phyloP scores from a whole-genome alignment of 2,113 vertebrate genomes.

The Leiothrix lutea region DNA sequence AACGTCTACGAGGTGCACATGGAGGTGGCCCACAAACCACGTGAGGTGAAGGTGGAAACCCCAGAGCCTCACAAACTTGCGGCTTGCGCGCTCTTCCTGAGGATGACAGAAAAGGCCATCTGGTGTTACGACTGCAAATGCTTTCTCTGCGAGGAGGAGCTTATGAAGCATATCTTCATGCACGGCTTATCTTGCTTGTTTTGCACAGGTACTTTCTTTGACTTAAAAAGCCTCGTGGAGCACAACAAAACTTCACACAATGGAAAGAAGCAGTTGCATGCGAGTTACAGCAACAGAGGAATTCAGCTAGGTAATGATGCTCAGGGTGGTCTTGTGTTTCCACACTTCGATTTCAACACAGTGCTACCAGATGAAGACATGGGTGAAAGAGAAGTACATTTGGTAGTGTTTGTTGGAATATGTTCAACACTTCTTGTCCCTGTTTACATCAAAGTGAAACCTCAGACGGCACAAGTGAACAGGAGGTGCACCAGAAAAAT shows the following conservation, averaged over 20 bases:
- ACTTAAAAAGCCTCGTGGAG: slow-evolving; percentile 83
- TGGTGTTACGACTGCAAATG: slow-evolving; percentile 87
- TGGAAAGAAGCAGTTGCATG: slow-evolving; percentile 81
- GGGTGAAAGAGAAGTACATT: slow-evolving; percentile 86
- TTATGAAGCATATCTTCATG: slow-evolving; percentile 88
- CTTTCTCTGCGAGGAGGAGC: slow-evolving; percentile 84
- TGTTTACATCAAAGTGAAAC: slow-evolving; percentile 87
- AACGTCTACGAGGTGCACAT: slow-evolving; percentile 92
- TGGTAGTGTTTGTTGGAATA: slow-evolving; percentile 84
- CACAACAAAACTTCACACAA: slow-evolving; percentile 84
- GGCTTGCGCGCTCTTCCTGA: slow-evolving; percentile 84
- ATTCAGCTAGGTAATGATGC: slow-evolving; percentile 83
- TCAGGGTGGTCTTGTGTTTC: slow-evolving; percentile 83
- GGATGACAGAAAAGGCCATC: slow-evolving; percentile 88
- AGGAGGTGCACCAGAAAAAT: slow-evolving; percentile 39
- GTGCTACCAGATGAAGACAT: slow-evolving; percentile 84
- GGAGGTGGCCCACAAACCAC: slow-evolving; percentile 85
- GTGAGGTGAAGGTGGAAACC: slow-evolving; percentile 15
- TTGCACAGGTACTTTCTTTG: slow-evolving; percentile 88
- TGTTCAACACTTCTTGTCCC: slow-evolving; percentile 74
- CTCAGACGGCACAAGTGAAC: slow-evolving; percentile 59
- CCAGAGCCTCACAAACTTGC: slow-evolving; percentile 77
- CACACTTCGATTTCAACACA: slow-evolving; percentile 89
- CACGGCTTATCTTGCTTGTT: slow-evolving; percentile 92
- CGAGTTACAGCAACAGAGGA: slow-evolving; percentile 86